A percentile compares a stretch with the other conserved stretches of the same genome.
Evolutionary conservation across 2,797 vertebrate genomes (phyloP).

Genomic region (Microcaecilia unicolor): DNA sequence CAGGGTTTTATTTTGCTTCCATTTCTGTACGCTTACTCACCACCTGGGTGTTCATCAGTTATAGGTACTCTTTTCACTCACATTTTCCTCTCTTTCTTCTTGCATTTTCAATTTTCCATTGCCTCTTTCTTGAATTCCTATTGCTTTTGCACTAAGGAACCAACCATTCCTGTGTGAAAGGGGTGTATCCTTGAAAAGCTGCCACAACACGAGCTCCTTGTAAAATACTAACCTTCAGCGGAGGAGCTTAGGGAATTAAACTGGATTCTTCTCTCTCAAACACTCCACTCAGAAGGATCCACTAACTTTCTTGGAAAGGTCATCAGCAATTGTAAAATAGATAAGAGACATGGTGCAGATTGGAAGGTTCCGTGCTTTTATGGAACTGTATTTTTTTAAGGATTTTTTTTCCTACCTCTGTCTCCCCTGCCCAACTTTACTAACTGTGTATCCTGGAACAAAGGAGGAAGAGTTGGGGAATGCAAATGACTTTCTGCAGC

Average conservation of each 20-base stretch:
- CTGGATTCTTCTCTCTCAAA: not conserved
- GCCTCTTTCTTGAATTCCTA: not conserved
- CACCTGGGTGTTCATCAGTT: too few relatives aligned
- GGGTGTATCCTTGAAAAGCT: conserved; percentile 8
- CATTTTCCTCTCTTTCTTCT: not conserved
- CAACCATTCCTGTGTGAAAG: conserved; percentile 14
- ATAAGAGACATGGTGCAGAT: not conserved
- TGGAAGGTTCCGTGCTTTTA: conserved; percentile 18
- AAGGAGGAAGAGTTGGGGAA: too few relatives aligned
- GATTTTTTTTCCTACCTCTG: too few relatives aligned
- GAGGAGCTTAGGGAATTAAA: not conserved
- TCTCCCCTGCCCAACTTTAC: not conserved
- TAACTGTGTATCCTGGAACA: conserved; percentile 6
- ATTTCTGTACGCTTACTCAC: too few relatives aligned
- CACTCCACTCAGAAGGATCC: not conserved
- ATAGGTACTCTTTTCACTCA: not conserved
- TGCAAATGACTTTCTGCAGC: too few relatives aligned
- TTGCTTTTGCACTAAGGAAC: not conserved
- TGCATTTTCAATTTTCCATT: not conserved
- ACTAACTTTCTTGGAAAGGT: conserved; percentile 1
- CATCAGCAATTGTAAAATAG: too few relatives aligned
- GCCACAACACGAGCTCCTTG: not conserved
- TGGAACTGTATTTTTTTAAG: conserved; percentile 35
- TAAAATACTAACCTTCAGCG: not conserved
- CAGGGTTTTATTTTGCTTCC: too few relatives aligned